These are phyloP conservation scores for Belonocnema kinseyi DNA, from an alignment of 1,140 invertebrate genomes.

Conservation along the genomic window DNA sequence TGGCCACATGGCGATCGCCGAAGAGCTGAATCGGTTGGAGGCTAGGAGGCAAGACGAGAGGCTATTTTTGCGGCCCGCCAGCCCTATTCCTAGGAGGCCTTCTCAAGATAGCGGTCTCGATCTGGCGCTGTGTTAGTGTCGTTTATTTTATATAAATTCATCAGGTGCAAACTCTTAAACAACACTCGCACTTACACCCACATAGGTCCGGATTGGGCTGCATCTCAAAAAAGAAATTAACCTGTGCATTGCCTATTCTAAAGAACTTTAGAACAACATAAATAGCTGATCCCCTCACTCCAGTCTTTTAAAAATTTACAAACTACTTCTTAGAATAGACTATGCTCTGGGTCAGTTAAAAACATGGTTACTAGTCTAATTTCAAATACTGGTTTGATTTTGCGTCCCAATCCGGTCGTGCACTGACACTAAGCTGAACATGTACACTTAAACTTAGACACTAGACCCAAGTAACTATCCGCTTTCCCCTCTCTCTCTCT, in stretches of 20 bases:
- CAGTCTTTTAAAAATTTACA: too few relatives aligned
- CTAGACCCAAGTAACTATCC: slow-evolving; percentile 24
- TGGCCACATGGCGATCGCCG: slow-evolving; percentile 77
- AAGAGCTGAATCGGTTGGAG: slow-evolving; percentile 80
- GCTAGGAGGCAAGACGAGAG: slow-evolving; percentile 77
- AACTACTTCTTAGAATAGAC: too few relatives aligned
- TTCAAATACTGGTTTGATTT: too few relatives aligned
- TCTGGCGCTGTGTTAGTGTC: slow-evolving; percentile 79
- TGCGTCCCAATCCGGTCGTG: too few relatives aligned
- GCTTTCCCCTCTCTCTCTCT: slow-evolving; percentile 32
- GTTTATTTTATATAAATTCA: slow-evolving; percentile 50
- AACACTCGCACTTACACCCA: slow-evolving; percentile 6
- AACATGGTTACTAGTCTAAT: too few relatives aligned
- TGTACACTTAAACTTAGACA: slow-evolving; percentile 37
- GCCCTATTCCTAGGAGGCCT: slow-evolving; percentile 85
- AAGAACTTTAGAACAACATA: too few relatives aligned
- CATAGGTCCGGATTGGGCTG: too few relatives aligned
- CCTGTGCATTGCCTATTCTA: too few relatives aligned
- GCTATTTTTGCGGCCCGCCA: slow-evolving; percentile 74
- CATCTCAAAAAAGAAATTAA: too few relatives aligned
- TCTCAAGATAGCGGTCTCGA: slow-evolving; percentile 92
- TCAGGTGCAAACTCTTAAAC: slow-evolving; percentile 37
- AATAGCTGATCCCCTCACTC: too few relatives aligned
- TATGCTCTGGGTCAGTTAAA: too few relatives aligned
- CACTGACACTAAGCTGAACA: background rate